phyloP scores from a whole-genome alignment of 2,888 invertebrate genomes.

The Phlogophora meticulosa region DNA sequence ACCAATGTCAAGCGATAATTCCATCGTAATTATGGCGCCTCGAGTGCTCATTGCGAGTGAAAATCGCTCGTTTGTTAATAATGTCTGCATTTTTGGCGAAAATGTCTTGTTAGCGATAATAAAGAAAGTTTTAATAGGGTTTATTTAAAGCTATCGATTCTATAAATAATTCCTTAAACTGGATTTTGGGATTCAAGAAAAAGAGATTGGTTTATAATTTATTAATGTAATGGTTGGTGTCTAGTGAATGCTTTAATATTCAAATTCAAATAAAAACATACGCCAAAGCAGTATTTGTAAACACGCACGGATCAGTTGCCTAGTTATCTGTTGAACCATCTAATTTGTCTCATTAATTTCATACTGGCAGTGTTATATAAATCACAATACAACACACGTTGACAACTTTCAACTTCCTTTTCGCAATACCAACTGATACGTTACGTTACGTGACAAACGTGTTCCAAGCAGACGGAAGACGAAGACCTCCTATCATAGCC shows the following conservation, averaged over 20 bases:
- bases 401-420: slow-evolving; percentile 69
- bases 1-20: slow-evolving; percentile 77
- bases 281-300: slow-evolving; percentile 1
- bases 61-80: slow-evolving; percentile 73
- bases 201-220: background rate
- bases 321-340: slow-evolving; percentile 32
- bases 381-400: slow-evolving; percentile 59
- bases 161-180: slow-evolving; percentile 31
- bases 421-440: slow-evolving; percentile 60
- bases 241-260: slow-evolving; percentile 17
- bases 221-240: background rate
- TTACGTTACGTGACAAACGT: slow-evolving; percentile 59
- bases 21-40: slow-evolving; percentile 76
- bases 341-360: slow-evolving; percentile 56
- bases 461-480: slow-evolving; percentile 33
- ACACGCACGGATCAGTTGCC: background rate
- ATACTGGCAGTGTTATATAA: slow-evolving; percentile 54
- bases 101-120: slow-evolving; percentile 48
- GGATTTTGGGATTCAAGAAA: slow-evolving; percentile 4
- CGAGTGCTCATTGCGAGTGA: slow-evolving; percentile 70
- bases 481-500: slow-evolving; percentile 42
- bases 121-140: slow-evolving; percentile 45
- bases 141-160: slow-evolving; percentile 21
- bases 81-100: slow-evolving; percentile 61
- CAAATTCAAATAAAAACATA: slow-evolving; percentile 4